Percentiles rank a stretch among this genome's conserved stretches.
Conservation (phyloP, 1,140 invertebrate genomes). For the Drosophila watanabei region DNA sequence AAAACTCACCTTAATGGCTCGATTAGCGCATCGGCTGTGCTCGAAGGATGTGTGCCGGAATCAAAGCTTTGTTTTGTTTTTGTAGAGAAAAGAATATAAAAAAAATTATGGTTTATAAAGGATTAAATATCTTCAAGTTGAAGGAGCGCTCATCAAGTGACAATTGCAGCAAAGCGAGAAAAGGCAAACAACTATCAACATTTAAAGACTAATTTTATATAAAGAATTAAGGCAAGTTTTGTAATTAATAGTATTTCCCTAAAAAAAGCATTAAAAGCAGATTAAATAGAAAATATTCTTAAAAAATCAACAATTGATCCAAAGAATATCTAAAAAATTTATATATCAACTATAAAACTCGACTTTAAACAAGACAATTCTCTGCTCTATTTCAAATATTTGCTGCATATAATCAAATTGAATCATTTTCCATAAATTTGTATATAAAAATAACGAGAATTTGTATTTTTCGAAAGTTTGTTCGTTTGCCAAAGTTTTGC, state of each 20-base stretch:
- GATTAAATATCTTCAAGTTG: not conserved
- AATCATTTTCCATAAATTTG: conserved; percentile 27
- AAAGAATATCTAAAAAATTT: too few species aligned
- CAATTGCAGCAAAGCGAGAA: not conserved
- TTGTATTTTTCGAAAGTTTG: not conserved
- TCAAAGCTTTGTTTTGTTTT: conserved; percentile 85
- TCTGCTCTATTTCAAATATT: not conserved
- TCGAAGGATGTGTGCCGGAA: conserved; percentile 87
- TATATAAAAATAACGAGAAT: conserved; percentile 6
- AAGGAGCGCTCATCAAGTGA: conserved; percentile 27
- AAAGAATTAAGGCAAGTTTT: not conserved
- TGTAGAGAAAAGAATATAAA: conserved; percentile 56
- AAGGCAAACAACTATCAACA: not conserved
- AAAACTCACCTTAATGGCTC: conserved; percentile 82
- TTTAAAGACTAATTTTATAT: not conserved
- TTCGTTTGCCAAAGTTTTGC: conserved; percentile 25
- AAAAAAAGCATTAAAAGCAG: not conserved
- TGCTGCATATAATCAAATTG: conserved; percentile 22
- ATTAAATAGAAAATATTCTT: not conserved
- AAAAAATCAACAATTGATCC: too few species aligned
- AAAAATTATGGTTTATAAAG: conserved; percentile 21
- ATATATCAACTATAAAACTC: not conserved
- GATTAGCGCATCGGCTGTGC: conserved; percentile 86
- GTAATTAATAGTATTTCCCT: not conserved
- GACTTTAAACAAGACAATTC: not conserved